Conservation (phyloP, 2,888 invertebrate genomes). For the Rhabditoides inermis region DNA sequence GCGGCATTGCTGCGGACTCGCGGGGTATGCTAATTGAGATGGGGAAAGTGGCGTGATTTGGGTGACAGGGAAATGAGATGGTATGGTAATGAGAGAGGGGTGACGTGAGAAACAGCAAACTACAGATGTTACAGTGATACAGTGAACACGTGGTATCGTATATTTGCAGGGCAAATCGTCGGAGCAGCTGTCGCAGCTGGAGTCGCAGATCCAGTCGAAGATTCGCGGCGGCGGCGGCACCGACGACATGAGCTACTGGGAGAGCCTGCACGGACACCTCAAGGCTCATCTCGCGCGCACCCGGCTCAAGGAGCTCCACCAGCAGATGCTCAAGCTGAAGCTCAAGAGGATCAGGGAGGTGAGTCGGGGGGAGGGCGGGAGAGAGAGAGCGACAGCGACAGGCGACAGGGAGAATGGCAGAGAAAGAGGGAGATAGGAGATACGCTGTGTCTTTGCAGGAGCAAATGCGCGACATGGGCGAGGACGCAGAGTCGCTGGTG, state of each 20-base stretch:
- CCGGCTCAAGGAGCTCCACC: conserved; percentile 80
- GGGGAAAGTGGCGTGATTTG: too few species aligned
- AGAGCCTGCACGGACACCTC: conserved; percentile 71
- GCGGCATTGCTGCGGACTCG: too few species aligned
- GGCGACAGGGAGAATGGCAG: too few species aligned
- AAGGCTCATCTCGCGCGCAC: conserved; percentile 59
- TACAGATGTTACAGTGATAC: too few species aligned
- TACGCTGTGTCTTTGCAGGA: too few species aligned
- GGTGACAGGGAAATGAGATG: too few species aligned
- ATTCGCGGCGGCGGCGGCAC: conserved; percentile 80
- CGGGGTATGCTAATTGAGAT: too few species aligned
- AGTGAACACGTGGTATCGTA: too few species aligned
- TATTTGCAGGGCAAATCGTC: conserved; percentile 70
- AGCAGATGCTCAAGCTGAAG: conserved; percentile 77
- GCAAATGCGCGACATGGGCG: conserved; percentile 18
- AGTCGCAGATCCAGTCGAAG: conserved; percentile 69
- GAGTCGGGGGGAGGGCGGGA: conserved; percentile 23
- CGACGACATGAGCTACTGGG: conserved; percentile 96
- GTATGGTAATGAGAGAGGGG: too few species aligned
- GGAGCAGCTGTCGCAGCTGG: conserved; percentile 72
- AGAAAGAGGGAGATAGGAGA: too few species aligned
- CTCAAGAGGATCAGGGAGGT: conserved; percentile 80
- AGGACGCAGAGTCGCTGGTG: conserved; percentile 1
- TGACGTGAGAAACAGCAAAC: too few species aligned
- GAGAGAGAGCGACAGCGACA: neutral